Evolutionary conservation across 2,113 vertebrate species (phyloP).

Genomic region (Nestor notabilis): DNA sequence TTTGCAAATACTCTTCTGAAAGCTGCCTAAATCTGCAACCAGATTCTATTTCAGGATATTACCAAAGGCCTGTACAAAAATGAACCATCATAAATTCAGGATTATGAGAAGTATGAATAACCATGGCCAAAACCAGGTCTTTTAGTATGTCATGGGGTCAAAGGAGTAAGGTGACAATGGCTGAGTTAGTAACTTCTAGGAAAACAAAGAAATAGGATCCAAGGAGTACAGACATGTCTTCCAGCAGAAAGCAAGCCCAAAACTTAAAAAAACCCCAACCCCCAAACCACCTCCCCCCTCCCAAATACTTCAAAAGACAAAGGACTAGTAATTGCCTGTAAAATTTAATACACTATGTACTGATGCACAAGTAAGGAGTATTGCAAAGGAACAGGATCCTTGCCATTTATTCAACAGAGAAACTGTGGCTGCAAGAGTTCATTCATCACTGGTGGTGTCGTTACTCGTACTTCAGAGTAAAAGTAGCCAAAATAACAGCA

Average conservation of each 20-base stretch:
- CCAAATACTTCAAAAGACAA: neutral
- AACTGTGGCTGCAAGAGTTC: neutral
- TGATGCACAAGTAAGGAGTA: neutral
- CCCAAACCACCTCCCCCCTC: fast-evolving
- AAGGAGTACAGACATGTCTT: neutral
- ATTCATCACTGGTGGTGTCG: neutral
- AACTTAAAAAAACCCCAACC: neutral
- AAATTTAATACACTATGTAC: neutral
- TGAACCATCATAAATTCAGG: neutral
- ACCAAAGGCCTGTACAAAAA: neutral
- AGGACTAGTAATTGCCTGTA: neutral
- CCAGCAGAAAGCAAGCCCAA: neutral
- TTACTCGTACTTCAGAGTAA: neutral
- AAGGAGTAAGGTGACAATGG: neutral
- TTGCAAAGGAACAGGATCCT: neutral
- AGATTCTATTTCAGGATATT: neutral
- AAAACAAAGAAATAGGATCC: neutral
- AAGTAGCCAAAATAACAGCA: neutral
- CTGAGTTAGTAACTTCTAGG: neutral
- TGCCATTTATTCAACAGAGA: neutral
- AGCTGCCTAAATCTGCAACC: neutral
- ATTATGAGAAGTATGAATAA: neutral
- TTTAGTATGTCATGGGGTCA: neutral
- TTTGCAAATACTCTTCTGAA: neutral
- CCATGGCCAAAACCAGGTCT: neutral